Percentiles rank a stretch among this genome's conserved stretches.
Evolutionary conservation across 2,797 vertebrate species (phyloP).

Genomic region (Spinus olivaceus): DNA sequence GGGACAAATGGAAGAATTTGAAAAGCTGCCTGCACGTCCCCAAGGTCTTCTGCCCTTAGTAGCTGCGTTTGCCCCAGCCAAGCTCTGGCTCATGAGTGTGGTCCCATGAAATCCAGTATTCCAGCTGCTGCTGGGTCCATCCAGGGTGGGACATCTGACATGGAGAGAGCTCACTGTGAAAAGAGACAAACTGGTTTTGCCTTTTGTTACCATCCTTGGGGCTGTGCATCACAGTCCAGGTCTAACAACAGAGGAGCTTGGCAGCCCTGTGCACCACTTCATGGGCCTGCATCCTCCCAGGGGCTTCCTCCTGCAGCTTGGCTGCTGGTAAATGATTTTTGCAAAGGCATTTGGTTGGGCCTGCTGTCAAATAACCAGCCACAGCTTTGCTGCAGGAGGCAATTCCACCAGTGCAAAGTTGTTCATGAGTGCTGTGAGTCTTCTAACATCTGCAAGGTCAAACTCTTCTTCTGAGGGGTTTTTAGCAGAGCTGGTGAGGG

Average conservation of each 20-base stretch:
- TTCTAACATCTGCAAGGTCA: slow-evolving; percentile 34
- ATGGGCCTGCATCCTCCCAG: neutral
- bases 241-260: neutral
- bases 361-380: neutral
- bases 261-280: fast-evolving
- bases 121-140: neutral
- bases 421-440: neutral
- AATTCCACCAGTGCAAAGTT: neutral
- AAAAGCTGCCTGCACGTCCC: neutral
- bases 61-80: neutral
- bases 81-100: neutral
- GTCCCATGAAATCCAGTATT: neutral
- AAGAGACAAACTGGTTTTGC: neutral
- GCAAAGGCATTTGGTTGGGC: neutral
- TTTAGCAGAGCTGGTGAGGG: neutral
- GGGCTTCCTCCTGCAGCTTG: neutral
- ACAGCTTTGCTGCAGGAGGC: neutral
- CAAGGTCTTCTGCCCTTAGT: neutral
- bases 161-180: neutral
- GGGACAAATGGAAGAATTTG: neutral
- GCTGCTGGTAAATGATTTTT: neutral
- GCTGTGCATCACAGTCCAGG: neutral
- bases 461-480: neutral
- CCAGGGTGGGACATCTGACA: neutral
- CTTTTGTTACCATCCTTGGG: neutral